phyloP scores from a whole-genome alignment of 2,888 invertebrate genomes.

The Aethes cnicana region DNA sequence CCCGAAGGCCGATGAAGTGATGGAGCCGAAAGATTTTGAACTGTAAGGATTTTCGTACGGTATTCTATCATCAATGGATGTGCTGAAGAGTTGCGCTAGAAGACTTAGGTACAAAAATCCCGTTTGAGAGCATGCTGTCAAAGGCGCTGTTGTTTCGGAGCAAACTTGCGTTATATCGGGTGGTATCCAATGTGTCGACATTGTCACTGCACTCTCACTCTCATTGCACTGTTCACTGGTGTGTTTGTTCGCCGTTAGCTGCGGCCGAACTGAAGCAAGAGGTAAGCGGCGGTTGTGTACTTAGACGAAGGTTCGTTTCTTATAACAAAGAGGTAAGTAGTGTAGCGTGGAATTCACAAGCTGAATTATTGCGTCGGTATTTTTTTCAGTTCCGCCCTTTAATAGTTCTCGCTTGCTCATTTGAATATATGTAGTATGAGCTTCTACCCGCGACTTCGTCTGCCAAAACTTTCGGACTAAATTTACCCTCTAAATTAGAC shows the following conservation, averaged over 20 bases:
- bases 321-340: too few relatives aligned
- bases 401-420: too few relatives aligned
- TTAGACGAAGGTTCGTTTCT: slow-evolving; percentile 6
- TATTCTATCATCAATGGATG: slow-evolving; percentile 62
- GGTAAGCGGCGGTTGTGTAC: slow-evolving; percentile 13
- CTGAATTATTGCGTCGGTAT: too few relatives aligned
- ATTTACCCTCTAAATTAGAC: too few relatives aligned
- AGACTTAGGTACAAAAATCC: slow-evolving; percentile 83
- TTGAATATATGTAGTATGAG: too few relatives aligned
- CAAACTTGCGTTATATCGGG: slow-evolving; percentile 82
- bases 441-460: too few relatives aligned
- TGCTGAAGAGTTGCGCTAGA: slow-evolving; percentile 80
- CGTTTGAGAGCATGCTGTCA: slow-evolving; percentile 82
- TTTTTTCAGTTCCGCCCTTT: too few relatives aligned
- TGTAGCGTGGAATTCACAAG: too few relatives aligned
- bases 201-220: slow-evolving; percentile 36
- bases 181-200: slow-evolving; percentile 76
- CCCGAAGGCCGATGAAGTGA: slow-evolving; percentile 28
- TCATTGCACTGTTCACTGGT: slow-evolving; percentile 9
- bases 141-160: slow-evolving; percentile 70
- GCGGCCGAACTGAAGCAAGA: slow-evolving; percentile 11
- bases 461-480: too few relatives aligned
- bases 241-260: slow-evolving; percentile 9
- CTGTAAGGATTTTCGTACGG: slow-evolving; percentile 38
- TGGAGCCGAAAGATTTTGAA: slow-evolving; percentile 13